Conservation (phyloP, 2,113 vertebrate genomes). For the Percopsis transmontana region DNA sequence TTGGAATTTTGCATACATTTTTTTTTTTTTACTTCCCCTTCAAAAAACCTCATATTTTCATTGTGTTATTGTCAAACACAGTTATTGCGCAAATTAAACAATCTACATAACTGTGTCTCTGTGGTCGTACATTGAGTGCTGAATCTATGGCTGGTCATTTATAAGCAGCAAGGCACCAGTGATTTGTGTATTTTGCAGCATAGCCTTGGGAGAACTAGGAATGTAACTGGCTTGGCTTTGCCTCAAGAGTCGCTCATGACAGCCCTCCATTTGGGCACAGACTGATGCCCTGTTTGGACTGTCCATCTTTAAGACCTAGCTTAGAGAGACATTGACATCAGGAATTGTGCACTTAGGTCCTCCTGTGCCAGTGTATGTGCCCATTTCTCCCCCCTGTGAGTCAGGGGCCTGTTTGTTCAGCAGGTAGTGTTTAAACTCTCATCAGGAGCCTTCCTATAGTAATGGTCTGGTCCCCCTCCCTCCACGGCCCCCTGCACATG, state of each 20-base stretch:
- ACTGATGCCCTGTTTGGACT: neutral
- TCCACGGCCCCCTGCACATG: slow-evolving; percentile 64
- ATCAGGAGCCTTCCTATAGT: slow-evolving; percentile 63
- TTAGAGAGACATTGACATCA: slow-evolving; percentile 4
- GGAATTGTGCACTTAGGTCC: neutral
- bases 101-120: slow-evolving; percentile 46
- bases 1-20: slow-evolving; percentile 31
- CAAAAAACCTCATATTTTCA: slow-evolving; percentile 49
- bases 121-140: slow-evolving; percentile 26
- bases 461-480: slow-evolving; percentile 64
- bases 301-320: slow-evolving; percentile 14
- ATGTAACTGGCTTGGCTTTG: slow-evolving; percentile 33
- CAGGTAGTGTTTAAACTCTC: slow-evolving; percentile 76
- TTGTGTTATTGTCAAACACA: slow-evolving; percentile 43
- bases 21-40: slow-evolving; percentile 43
- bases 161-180: slow-evolving; percentile 20
- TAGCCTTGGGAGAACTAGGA: slow-evolving; percentile 29
- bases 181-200: slow-evolving; percentile 35
- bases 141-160: slow-evolving; percentile 33
- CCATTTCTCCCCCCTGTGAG: slow-evolving; percentile 21
- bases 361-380: neutral
- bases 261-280: slow-evolving; percentile 17
- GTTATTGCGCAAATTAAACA: slow-evolving; percentile 34
- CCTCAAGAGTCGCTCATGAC: slow-evolving; percentile 11
- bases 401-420: slow-evolving; percentile 70